Percentiles rank a stretch among this genome's conserved stretches.
Evolutionary conservation across 2,888 invertebrate genomes (phyloP).

Genomic region (Orchesella flavescens): DNA sequence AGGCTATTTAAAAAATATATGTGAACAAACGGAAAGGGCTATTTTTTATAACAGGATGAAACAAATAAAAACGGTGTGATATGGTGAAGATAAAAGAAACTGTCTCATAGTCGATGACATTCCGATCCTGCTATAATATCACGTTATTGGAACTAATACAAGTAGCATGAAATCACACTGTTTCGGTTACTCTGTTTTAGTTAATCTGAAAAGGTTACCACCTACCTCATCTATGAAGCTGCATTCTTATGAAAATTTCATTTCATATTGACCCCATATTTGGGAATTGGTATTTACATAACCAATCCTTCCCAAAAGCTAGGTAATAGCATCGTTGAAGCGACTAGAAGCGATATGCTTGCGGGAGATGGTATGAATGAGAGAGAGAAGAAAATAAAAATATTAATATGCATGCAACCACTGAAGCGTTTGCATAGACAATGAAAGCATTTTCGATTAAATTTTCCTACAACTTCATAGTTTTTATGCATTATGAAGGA

Average conservation of each 20-base stretch:
- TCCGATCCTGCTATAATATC: no score
- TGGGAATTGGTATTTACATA: slow-evolving; percentile 28
- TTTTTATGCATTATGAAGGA: neutral
- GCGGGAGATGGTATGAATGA: neutral
- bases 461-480: neutral
- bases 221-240: neutral
- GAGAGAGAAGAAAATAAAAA: neutral
- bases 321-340: no score
- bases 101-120: no score
- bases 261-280: slow-evolving; percentile 14
- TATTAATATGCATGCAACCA: neutral
- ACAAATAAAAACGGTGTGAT: neutral
- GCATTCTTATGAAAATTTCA: neutral
- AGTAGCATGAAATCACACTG: no score
- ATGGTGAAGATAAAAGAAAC: no score
- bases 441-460: slow-evolving; percentile 15
- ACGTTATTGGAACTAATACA: no score
- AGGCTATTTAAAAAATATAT: no score
- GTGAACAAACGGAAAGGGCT: no score
- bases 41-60: slow-evolving; percentile 9
- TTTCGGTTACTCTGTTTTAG: no score
- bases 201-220: no score
- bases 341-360: neutral
- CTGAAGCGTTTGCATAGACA: neutral
- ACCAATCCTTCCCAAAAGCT: slow-evolving; percentile 9